A percentile compares a stretch with the other conserved stretches of the same genome.
Evolutionary conservation across 2,797 vertebrate genomes (phyloP).

Genomic region (Poecilia wingei): DNA sequence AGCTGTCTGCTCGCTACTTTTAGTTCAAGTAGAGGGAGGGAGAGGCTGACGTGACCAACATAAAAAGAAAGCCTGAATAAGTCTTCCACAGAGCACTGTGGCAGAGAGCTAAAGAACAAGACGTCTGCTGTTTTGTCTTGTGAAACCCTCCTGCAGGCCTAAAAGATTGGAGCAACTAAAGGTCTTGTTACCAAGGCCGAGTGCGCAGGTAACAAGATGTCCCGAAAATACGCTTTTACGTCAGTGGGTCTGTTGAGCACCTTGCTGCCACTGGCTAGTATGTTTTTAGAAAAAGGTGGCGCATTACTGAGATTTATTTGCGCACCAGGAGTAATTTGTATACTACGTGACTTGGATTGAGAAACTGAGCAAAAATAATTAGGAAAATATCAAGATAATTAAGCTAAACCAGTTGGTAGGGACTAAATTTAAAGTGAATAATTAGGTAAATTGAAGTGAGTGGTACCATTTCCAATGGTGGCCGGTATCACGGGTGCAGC

Average conservation of each 20-base stretch:
- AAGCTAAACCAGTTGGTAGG: background rate
- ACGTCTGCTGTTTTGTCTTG: slow-evolving; percentile 31
- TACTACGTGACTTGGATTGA: slow-evolving; percentile 9
- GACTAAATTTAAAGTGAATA: background rate
- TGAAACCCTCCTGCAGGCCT: background rate
- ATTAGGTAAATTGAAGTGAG: background rate
- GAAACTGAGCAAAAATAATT: background rate
- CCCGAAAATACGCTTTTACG: slow-evolving; percentile 10
- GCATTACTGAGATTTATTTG: slow-evolving; percentile 15
- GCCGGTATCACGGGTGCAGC: background rate
- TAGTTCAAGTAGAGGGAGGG: slow-evolving; percentile 22
- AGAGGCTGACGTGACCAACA: slow-evolving; percentile 8
- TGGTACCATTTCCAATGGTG: background rate
- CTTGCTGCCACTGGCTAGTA: background rate
- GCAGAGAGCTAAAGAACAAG: slow-evolving; percentile 29
- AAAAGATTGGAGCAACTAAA: slow-evolving; percentile 14
- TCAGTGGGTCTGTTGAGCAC: slow-evolving; percentile 3
- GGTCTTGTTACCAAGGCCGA: slow-evolving; percentile 4
- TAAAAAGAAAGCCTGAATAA: slow-evolving; percentile 20
- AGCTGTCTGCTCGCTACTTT: slow-evolving; percentile 10
- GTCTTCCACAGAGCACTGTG: slow-evolving; percentile 15
- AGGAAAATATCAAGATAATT: background rate
- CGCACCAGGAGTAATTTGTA: slow-evolving; percentile 2
- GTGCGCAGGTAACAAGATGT: slow-evolving; percentile 18
- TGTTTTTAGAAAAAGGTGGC: slow-evolving; percentile 8